A percentile compares a stretch with the other conserved stretches of the same genome.
Conservation (phyloP, 64 coral and sea anemone genomes). For the Platygyra sinensis region DNA sequence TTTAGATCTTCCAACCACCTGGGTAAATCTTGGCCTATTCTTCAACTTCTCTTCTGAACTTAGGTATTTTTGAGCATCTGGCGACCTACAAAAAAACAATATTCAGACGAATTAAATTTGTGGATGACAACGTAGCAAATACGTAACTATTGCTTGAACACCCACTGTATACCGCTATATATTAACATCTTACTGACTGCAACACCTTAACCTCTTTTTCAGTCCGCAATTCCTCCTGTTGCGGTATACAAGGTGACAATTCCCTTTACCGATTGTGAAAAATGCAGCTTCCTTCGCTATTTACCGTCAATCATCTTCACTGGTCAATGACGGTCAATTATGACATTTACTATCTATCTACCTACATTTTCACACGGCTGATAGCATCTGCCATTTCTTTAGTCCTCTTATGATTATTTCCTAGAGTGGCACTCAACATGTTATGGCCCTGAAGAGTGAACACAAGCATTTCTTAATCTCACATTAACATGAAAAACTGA, state of each 20-base stretch:
- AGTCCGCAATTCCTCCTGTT: too few relatives aligned
- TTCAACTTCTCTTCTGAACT: slow-evolving; percentile 86
- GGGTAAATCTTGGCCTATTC: slow-evolving; percentile 83
- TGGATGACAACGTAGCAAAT: too few relatives aligned
- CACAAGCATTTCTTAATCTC: neutral
- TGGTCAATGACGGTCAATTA: neutral
- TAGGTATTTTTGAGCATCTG: slow-evolving; percentile 66
- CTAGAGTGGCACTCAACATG: slow-evolving; percentile 43
- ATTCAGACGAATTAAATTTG: neutral
- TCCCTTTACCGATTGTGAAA: too few relatives aligned
- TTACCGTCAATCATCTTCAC: neutral
- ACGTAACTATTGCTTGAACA: too few relatives aligned
- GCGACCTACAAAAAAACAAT: slow-evolving; percentile 44
- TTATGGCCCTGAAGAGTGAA: neutral
- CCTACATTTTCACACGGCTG: slow-evolving; percentile 36
- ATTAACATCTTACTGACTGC: too few relatives aligned
- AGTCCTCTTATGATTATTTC: slow-evolving; percentile 40
- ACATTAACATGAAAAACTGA: neutral
- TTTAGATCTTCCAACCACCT: slow-evolving; percentile 77
- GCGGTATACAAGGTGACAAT: too few relatives aligned
- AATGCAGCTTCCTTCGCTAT: too few relatives aligned
- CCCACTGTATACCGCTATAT: too few relatives aligned
- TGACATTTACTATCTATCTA: neutral
- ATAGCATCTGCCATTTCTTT: slow-evolving; percentile 50
- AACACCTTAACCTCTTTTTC: too few relatives aligned